Percentiles rank a stretch among this genome's conserved stretches.
phyloP scores from a whole-genome alignment of 2,113 vertebrate genomes.

The Aplodontia rufa region DNA sequence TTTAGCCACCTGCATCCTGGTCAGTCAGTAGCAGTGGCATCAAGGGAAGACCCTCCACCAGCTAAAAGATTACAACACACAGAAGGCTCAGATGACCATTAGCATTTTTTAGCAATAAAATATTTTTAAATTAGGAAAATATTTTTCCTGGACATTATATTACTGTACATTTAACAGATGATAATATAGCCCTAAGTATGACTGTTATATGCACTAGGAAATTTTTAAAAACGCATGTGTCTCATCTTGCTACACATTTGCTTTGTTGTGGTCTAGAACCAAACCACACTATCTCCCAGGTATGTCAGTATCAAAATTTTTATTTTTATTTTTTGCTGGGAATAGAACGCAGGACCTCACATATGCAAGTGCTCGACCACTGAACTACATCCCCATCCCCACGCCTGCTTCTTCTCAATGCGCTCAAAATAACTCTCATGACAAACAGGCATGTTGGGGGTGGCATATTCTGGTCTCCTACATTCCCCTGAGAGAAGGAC shows the following conservation, averaged over 20 bases:
- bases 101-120: background rate
- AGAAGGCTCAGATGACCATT: background rate
- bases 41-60: too few species aligned
- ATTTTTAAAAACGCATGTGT: background rate
- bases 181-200: background rate
- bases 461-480: background rate
- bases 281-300: background rate
- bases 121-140: background rate
- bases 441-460: background rate
- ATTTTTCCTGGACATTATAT: background rate
- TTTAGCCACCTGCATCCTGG: background rate
- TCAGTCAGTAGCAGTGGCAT: rapidly evolving
- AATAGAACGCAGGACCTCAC: background rate
- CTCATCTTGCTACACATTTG: background rate
- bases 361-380: background rate
- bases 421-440: background rate
- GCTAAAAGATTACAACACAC: too few species aligned
- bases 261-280: background rate
- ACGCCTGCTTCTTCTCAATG: background rate
- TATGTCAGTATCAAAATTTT: background rate
- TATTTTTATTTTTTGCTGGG: too few species aligned
- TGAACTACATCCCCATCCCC: background rate
- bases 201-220: background rate
- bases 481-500: background rate
- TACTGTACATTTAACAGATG: background rate